These are phyloP conservation scores for Lethenteron reissneri DNA, from an alignment of 2,113 vertebrate genomes.

Conservation along the genomic window DNA sequence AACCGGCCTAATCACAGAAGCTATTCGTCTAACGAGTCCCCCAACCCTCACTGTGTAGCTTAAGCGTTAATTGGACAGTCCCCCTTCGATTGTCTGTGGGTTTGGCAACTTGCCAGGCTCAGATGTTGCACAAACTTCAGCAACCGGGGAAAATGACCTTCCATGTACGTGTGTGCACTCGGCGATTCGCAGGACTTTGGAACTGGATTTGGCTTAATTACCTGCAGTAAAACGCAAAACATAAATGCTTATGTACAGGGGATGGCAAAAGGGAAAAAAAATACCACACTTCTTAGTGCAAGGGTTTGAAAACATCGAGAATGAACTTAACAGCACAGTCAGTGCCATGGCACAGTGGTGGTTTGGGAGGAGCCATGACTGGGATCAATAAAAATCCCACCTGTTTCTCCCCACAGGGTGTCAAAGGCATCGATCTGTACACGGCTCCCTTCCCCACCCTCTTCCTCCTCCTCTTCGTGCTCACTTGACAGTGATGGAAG, in stretches of 20 bases:
- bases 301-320: neutral
- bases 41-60: too few species aligned
- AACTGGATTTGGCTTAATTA: neutral
- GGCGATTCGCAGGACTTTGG: too few species aligned
- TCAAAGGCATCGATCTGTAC: constrained; percentile 96
- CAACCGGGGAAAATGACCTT: too few species aligned
- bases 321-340: neutral
- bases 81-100: too few species aligned
- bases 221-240: neutral
- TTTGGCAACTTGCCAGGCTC: too few species aligned
- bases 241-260: neutral
- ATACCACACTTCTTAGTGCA: neutral
- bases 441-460: constrained; percentile 75
- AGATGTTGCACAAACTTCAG: too few species aligned
- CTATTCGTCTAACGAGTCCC: too few species aligned
- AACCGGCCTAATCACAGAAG: too few species aligned
- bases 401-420: constrained; percentile 94
- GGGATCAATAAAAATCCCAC: constrained; percentile 22
- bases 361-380: neutral
- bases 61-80: too few species aligned
- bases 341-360: neutral
- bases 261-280: neutral
- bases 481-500: constrained; percentile 24
- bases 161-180: too few species aligned
- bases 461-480: constrained; percentile 21